These are phyloP conservation scores for Drosophila nigricruria DNA, from an alignment of 2,888 invertebrate species.

Conservation along the genomic window DNA sequence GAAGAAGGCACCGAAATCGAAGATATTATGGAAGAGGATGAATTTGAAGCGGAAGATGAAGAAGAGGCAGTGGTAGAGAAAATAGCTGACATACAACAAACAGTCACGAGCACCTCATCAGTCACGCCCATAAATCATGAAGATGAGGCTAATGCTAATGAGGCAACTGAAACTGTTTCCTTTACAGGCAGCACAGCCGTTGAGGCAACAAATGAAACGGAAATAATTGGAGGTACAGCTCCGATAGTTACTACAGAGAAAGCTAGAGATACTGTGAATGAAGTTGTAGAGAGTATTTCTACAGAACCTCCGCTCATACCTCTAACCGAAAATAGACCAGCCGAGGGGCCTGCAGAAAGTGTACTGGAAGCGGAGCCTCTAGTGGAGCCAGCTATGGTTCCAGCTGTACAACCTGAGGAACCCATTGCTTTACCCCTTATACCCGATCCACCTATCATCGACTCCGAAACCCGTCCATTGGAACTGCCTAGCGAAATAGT, in stretches of 20 bases:
- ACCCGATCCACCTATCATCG: slow-evolving; percentile 57
- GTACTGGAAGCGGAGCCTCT: slow-evolving; percentile 1
- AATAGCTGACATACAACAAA: slow-evolving; percentile 29
- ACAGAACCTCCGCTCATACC: neutral
- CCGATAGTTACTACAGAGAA: neutral
- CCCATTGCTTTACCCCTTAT: slow-evolving; percentile 38
- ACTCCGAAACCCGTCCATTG: slow-evolving; percentile 63
- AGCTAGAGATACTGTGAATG: neutral
- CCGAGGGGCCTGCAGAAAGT: slow-evolving; percentile 37
- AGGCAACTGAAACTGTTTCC: slow-evolving; percentile 48
- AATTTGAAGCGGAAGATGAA: slow-evolving; percentile 46
- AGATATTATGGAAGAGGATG: slow-evolving; percentile 62
- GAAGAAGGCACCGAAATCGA: slow-evolving; percentile 70
- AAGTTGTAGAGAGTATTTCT: neutral
- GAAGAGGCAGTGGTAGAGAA: slow-evolving; percentile 10
- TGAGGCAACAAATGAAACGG: neutral
- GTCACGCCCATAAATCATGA: slow-evolving; percentile 64
- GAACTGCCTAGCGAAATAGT: slow-evolving; percentile 65
- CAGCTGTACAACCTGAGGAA: slow-evolving; percentile 3
- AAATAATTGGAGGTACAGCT: neutral
- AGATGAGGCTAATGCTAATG: slow-evolving; percentile 3
- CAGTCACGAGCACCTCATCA: slow-evolving; percentile 51
- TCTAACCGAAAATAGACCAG: slow-evolving; percentile 37
- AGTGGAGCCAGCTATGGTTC: neutral
- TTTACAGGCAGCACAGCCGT: slow-evolving; percentile 43